Evolutionary conservation across 2,797 vertebrate species (phyloP), one percentile per base, ranked within the genome.

Genomic region (Eulemur coronatus): DNA sequence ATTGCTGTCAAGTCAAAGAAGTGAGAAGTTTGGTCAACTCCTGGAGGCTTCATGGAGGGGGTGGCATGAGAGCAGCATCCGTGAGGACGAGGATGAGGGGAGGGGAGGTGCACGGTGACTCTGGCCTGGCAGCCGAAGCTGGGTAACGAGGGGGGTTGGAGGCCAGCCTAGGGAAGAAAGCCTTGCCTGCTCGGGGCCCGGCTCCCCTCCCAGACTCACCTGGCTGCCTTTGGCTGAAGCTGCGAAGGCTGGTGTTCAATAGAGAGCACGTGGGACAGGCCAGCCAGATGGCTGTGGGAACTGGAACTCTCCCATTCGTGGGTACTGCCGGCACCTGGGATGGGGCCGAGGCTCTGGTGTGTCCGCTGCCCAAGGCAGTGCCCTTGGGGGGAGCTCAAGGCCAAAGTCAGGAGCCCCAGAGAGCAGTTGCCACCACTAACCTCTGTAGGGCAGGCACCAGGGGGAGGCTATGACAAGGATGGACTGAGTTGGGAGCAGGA

Each of bases 101-200:
- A 67, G 22, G 20, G 7, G 20, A 72, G 10, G 55, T 57, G 3
- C 55, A 10, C 9, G 24, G 55, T 26, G 55, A 9, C 24, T 57
- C 55, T 57, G 55, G 55, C 55, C 55, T 57, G 22, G 24, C 9
- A 57, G 55, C 55, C 1, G 9, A 57, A 26, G 22, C 24, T 57
- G 55, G 24, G 55, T 57, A 26, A 8, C 55, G 1, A 26, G 24
- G 22, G 55, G 55, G 3, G 5, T 6, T 75, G 24, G 33, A 86
- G 33, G 43, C 28, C 28, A 43, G 28, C 13, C 30, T 48, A 26
- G 52, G 63, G 70, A 79, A 48, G 65, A 57, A 26, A 61, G 75
- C 24, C 26, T 52, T 0, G 1, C 38, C 5, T 82, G 20, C 46
- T 10, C 1, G n/a, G 57, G 65, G n/a, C 26, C 12, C 3, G 1